Evolutionary conservation across 2,113 vertebrate species (phyloP).

Genomic region (Marmota flaviventris): DNA sequence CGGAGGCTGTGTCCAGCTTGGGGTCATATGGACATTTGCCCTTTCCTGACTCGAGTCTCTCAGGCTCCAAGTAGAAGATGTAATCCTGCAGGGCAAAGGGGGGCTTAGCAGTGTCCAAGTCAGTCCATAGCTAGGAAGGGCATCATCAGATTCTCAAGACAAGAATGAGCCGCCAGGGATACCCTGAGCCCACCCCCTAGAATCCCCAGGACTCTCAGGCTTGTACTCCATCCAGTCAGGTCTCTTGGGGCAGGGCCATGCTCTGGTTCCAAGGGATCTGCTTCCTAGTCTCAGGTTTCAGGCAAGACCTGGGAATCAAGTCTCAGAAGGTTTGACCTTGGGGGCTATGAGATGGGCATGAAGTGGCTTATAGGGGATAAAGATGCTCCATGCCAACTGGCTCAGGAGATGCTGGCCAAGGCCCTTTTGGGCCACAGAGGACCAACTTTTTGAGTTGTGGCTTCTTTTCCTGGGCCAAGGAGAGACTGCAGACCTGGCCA

Average conservation of each 20-base stretch:
- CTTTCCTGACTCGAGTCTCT: conserved; percentile 98
- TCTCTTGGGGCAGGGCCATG: not conserved
- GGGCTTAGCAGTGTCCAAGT: not conserved
- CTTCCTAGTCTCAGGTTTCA: not conserved
- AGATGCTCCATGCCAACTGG: not conserved
- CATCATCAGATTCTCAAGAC: not conserved
- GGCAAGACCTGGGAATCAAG: not conserved
- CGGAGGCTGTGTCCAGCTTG: conserved; percentile 98
- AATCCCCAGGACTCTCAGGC: not conserved
- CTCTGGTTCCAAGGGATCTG: not conserved
- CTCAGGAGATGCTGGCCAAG: not conserved
- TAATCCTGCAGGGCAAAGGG: conserved; percentile 92
- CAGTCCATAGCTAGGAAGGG: not conserved
- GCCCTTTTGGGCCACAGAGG: not conserved
- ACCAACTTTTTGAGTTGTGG: not conserved
- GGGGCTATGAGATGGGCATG: not conserved
- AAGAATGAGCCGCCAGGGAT: not conserved
- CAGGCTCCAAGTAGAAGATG: conserved; percentile 97
- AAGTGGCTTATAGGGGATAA: not conserved
- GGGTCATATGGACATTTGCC: conserved; percentile 99
- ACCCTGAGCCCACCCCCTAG: not conserved
- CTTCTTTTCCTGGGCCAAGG: not conserved
- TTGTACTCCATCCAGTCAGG: not conserved
- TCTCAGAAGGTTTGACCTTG: not conserved
- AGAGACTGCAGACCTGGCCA: not conserved